Evolutionary conservation across 1,140 invertebrate genomes (phyloP).

Genomic region (Microplitis demolitor): DNA sequence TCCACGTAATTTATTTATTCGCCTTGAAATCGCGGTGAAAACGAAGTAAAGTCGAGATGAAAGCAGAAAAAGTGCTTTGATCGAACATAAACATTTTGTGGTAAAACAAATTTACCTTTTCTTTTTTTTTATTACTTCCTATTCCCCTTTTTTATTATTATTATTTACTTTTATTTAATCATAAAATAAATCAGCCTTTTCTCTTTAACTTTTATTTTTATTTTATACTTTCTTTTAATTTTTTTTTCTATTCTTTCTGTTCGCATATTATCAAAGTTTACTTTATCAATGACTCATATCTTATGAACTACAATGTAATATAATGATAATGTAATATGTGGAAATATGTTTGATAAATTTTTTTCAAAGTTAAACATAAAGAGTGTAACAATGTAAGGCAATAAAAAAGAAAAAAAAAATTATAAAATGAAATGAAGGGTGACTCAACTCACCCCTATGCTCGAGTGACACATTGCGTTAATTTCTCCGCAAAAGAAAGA

Average conservation of each 20-base stretch:
- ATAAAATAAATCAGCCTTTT: too few relatives aligned
- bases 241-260: too few relatives aligned
- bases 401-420: not conserved
- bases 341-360: too few relatives aligned
- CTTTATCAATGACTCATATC: too few relatives aligned
- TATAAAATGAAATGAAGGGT: conserved; percentile 3
- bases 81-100: conserved; percentile 6
- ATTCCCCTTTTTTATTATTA: not conserved
- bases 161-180: not conserved
- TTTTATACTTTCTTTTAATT: not conserved
- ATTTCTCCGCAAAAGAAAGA: conserved; percentile 24
- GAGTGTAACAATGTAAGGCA: not conserved
- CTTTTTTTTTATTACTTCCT: not conserved
- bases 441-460: conserved; percentile 2
- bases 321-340: too few relatives aligned
- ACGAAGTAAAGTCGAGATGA: conserved; percentile 10
- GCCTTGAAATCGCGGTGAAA: conserved; percentile 8
- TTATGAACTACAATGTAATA: too few relatives aligned
- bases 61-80: conserved; percentile 17
- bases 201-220: not conserved
- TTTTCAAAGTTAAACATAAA: too few relatives aligned
- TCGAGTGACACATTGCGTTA: conserved; percentile 27
- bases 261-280: too few relatives aligned
- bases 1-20: conserved; percentile 24
- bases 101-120: not conserved